Percentiles rank a stretch among this genome's conserved stretches.
Conservation (phyloP, 1,140 invertebrate genomes). For the Asobara japonica region DNA sequence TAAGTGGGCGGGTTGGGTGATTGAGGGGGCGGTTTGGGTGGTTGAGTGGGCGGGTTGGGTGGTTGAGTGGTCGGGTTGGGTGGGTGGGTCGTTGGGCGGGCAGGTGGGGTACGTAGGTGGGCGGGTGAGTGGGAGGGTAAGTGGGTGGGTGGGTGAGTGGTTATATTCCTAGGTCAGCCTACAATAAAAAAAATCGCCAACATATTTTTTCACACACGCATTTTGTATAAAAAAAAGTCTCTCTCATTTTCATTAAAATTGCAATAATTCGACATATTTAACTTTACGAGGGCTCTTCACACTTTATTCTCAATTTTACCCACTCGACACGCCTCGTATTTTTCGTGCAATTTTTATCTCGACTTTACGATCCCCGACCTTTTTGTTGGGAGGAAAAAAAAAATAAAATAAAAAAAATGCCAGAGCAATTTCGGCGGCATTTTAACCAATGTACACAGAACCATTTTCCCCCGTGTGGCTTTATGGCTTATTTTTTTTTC, state of each 20-base stretch:
- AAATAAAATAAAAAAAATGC: background rate
- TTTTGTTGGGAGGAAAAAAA: slow-evolving; percentile 25
- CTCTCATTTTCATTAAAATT: background rate
- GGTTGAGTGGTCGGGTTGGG: too few species aligned
- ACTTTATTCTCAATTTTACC: background rate
- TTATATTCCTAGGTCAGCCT: too few species aligned
- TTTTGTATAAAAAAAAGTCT: too few species aligned
- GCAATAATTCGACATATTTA: background rate
- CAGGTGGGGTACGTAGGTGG: too few species aligned
- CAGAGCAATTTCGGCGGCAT: slow-evolving; percentile 26
- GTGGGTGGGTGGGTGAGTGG: too few species aligned
- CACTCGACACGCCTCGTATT: background rate
- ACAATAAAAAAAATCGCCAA: too few species aligned
- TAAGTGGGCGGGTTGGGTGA: too few species aligned
- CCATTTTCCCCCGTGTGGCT: background rate
- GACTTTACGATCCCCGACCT: slow-evolving; percentile 45
- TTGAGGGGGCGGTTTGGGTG: too few species aligned
- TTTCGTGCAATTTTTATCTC: slow-evolving; percentile 40
- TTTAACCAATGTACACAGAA: slow-evolving; percentile 16
- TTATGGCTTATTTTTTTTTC: slow-evolving; percentile 11
- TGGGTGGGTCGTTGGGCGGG: too few species aligned
- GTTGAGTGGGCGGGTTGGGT: too few species aligned
- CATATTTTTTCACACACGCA: too few species aligned
- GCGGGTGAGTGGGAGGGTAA: too few species aligned
- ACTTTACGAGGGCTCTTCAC: background rate